A percentile compares a stretch with the other conserved stretches of the same genome.
These are phyloP conservation scores for Macroglossus sobrinus DNA, from an alignment of 2,113 vertebrate genomes.

Conservation along the genomic window DNA sequence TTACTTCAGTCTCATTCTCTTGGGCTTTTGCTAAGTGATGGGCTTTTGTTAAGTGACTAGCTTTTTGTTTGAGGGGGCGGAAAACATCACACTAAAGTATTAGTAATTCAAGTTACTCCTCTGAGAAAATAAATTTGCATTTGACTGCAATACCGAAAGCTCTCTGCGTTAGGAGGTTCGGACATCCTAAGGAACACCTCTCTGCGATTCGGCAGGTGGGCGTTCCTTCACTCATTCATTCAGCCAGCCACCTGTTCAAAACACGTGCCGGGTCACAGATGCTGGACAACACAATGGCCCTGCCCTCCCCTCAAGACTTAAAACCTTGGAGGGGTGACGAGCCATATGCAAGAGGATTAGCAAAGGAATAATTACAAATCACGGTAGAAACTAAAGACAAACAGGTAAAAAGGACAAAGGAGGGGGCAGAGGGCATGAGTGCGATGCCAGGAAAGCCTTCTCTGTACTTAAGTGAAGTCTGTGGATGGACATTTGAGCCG, in stretches of 20 bases:
- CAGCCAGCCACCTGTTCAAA: neutral
- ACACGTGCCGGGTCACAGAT: neutral
- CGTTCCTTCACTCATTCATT: neutral
- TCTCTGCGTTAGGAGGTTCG: neutral
- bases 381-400: too few relatives aligned
- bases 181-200: neutral
- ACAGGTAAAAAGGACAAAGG: neutral
- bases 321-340: neutral
- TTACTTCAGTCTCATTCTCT: neutral
- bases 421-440: neutral
- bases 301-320: neutral
- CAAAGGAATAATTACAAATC: neutral
- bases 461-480: too few relatives aligned
- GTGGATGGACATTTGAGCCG: neutral
- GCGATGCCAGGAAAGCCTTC: too few relatives aligned
- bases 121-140: neutral
- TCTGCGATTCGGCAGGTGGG: neutral
- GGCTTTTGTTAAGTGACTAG: neutral
- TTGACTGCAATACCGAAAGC: neutral
- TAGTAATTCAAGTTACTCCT: neutral
- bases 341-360: neutral
- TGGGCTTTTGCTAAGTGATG: neutral
- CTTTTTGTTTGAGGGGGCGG: neutral
- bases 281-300: neutral
- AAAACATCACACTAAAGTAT: neutral